A percentile compares a stretch with the other conserved stretches of the same genome.
Conservation (phyloP, 2,797 vertebrate genomes). For the Notoglanidium macrostoma region DNA sequence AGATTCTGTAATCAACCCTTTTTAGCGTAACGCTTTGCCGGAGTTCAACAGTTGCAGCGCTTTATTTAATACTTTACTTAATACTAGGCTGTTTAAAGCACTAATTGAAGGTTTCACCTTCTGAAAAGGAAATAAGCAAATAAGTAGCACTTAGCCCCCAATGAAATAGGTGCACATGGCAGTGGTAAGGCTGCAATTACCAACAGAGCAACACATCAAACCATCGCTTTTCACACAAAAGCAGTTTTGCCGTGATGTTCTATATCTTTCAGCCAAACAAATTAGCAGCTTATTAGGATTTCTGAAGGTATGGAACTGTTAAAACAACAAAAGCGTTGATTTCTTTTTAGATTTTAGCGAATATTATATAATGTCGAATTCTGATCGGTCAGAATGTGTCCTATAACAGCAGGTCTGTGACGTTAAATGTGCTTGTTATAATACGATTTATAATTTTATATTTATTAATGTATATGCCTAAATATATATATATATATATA, state of each 20-base stretch:
- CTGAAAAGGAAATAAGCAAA: conserved; percentile 34
- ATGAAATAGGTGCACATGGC: not conserved
- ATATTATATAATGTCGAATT: not conserved
- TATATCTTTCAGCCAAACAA: not conserved
- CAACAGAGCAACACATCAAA: not conserved
- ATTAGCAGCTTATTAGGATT: not conserved
- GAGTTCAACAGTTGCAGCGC: conserved; percentile 19
- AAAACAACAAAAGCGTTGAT: not conserved
- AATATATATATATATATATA: no score
- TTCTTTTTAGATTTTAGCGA: not conserved
- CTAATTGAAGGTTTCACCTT: conserved; percentile 41
- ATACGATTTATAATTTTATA: no score
- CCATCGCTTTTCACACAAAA: conserved; percentile 5
- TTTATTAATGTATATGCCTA: no score
- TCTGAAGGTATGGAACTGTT: not conserved
- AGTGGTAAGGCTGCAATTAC: conserved; percentile 36
- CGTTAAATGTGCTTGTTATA: not conserved
- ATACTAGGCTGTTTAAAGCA: conserved; percentile 32
- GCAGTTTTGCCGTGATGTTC: not conserved
- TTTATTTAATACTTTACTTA: conserved; percentile 44
- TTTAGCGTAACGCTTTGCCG: conserved; percentile 37
- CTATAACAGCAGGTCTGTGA: not conserved
- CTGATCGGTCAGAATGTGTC: not conserved
- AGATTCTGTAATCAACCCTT: conserved; percentile 49
- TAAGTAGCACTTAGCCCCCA: conserved; percentile 36